These are phyloP conservation scores for Gambelia wislizenii DNA, from an alignment of 2,797 vertebrate species.

Conservation along the genomic window DNA sequence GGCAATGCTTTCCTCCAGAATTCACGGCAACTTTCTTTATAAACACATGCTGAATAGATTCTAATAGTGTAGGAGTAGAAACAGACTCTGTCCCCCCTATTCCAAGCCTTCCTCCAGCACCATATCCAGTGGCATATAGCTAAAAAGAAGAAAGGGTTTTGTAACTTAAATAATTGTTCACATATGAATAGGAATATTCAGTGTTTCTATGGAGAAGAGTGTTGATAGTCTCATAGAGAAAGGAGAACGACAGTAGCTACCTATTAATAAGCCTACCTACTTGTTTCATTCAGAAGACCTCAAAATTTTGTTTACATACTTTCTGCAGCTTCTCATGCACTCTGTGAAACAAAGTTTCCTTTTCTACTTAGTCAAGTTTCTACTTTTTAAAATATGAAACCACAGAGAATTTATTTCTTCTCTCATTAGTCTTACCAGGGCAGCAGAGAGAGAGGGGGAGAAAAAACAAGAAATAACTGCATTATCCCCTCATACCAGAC, in stretches of 20 bases:
- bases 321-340: not conserved
- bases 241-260: not conserved
- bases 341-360: not conserved
- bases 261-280: not conserved
- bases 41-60: slow-evolving; percentile 98
- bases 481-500: not conserved
- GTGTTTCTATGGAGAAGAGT: not conserved
- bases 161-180: not conserved
- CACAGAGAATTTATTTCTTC: too few relatives aligned
- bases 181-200: not conserved
- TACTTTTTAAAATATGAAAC: not conserved
- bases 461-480: not conserved
- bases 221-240: not conserved
- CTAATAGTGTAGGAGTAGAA: slow-evolving; percentile 94
- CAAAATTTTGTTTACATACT: not conserved
- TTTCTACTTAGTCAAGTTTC: not conserved
- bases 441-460: too few relatives aligned
- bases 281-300: not conserved
- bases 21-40: slow-evolving; percentile 98
- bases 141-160: slow-evolving; percentile 64
- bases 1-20: slow-evolving; percentile 97
- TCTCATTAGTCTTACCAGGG: too few relatives aligned
- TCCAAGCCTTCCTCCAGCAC: slow-evolving; percentile 94
- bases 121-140: slow-evolving; percentile 97
- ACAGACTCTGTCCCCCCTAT: slow-evolving; percentile 98